A percentile compares a stretch with the other conserved stretches of the same genome.
Evolutionary conservation across 2,888 invertebrate species (phyloP).

Genomic region (Brenthis daphne): DNA sequence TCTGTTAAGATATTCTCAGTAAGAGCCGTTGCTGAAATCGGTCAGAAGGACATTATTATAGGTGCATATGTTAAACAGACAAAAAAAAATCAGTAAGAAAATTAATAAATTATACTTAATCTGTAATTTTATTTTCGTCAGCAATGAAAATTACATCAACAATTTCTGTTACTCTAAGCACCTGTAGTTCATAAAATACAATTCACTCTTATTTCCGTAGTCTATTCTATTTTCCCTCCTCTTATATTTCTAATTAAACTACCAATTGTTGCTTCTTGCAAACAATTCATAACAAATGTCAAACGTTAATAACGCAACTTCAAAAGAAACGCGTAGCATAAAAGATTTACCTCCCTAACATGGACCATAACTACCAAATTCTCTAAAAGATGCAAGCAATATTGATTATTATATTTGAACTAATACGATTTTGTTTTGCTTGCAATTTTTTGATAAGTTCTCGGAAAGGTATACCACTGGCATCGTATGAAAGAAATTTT

Average conservation of each 20-base stretch:
- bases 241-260: conserved; percentile 36
- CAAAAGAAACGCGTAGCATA: conserved; percentile 47
- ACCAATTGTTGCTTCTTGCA: conserved; percentile 67
- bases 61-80: no score
- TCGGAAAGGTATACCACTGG: background rate
- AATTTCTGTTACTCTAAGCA: no score
- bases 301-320: conserved; percentile 63
- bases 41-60: no score
- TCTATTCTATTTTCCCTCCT: conserved; percentile 4
- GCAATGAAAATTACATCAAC: no score
- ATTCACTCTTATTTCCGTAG: no score
- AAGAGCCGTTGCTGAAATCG: background rate
- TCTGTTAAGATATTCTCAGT: no score
- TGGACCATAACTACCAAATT: conserved; percentile 13
- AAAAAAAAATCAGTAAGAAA: no score
- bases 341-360: conserved; percentile 26
- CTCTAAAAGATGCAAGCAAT: background rate
- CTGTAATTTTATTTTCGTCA: no score
- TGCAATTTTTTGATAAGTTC: background rate
- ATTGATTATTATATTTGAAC: background rate
- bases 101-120: no score
- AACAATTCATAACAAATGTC: conserved; percentile 66
- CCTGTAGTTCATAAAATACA: no score
- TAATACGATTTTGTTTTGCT: background rate
- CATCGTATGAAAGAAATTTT: background rate